Conservation (phyloP, 2,888 invertebrate species). For the Aleiodes testaceus region DNA sequence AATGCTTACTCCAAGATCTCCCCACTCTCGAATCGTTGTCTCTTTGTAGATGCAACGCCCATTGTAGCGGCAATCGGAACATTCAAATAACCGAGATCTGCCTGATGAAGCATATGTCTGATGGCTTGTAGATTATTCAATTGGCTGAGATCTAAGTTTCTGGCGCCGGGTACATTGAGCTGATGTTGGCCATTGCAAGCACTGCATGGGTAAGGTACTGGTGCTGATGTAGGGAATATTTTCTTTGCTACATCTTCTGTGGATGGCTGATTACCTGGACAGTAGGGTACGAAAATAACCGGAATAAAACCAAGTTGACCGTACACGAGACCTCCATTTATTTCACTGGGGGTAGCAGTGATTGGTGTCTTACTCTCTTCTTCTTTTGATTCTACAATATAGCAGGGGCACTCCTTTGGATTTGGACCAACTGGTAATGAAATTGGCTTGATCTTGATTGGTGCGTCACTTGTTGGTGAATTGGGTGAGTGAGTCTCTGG, state of each 20-base stretch:
- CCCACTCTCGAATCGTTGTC: slow-evolving; percentile 48
- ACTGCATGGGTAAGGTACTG: slow-evolving; percentile 78
- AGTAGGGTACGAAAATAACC: slow-evolving; percentile 81
- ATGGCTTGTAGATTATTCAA: slow-evolving; percentile 59
- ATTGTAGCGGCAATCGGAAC: slow-evolving; percentile 55
- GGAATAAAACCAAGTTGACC: slow-evolving; percentile 79
- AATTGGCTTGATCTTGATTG: slow-evolving; percentile 76
- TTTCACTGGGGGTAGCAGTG: slow-evolving; percentile 67
- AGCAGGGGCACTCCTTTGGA: slow-evolving; percentile 79
- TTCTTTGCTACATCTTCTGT: slow-evolving; percentile 72
- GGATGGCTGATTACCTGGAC: slow-evolving; percentile 75
- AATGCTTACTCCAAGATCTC: slow-evolving; percentile 48
- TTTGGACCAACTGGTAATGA: slow-evolving; percentile 78
- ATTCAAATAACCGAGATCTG: slow-evolving; percentile 64
- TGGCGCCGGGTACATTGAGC: slow-evolving; percentile 48
- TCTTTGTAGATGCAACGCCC: slow-evolving; percentile 32
- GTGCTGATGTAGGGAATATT: slow-evolving; percentile 77
- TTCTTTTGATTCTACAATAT: slow-evolving; percentile 76
- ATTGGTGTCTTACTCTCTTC: slow-evolving; percentile 57
- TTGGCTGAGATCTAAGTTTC: slow-evolving; percentile 56
- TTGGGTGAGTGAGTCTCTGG: slow-evolving; percentile 65
- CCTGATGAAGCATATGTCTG: slow-evolving; percentile 56
- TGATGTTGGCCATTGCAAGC: slow-evolving; percentile 74
- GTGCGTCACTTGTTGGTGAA: slow-evolving; percentile 66
- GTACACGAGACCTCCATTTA: slow-evolving; percentile 43